Percentiles rank a stretch among this genome's conserved stretches.
Evolutionary conservation across 1,140 invertebrate species (phyloP).

Genomic region (Plectrocnemia conspersa): DNA sequence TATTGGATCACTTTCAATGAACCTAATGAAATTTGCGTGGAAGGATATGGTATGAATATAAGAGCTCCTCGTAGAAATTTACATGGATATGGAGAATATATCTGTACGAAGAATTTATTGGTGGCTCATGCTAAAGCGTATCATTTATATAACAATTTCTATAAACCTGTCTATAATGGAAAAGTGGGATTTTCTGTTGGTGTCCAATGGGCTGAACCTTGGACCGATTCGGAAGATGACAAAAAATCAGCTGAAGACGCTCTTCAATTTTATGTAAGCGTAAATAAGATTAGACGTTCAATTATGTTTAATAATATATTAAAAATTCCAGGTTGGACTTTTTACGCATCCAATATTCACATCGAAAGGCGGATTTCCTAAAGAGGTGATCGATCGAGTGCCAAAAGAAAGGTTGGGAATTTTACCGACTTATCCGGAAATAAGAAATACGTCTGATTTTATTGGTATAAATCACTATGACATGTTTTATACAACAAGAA

Average conservation of each 20-base stretch:
- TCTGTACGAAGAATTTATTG: conserved; percentile 52
- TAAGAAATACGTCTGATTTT: conserved; percentile 48
- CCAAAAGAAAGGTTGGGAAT: conserved; percentile 37
- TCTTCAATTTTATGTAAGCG: conserved; percentile 39
- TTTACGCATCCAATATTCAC: conserved; percentile 38
- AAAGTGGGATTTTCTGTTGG: conserved; percentile 52
- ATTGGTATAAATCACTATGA: conserved; percentile 39
- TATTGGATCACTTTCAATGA: conserved; percentile 52
- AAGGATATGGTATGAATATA: conserved; percentile 39
- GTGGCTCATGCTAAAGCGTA: conserved; percentile 55
- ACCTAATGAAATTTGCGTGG: conserved; percentile 40
- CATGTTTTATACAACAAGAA: conserved; percentile 4
- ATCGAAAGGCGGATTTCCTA: conserved; percentile 38
- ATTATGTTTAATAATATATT: not conserved
- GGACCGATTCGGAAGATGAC: conserved; percentile 40
- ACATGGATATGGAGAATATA: conserved; percentile 44
- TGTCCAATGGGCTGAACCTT: conserved; percentile 47
- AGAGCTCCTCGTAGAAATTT: conserved; percentile 42
- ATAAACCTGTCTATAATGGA: conserved; percentile 44
- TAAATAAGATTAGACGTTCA: not conserved
- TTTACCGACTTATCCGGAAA: conserved; percentile 36
- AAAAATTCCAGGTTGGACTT: conserved; percentile 34
- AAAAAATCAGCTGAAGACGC: conserved; percentile 44
- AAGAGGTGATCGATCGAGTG: conserved; percentile 36
- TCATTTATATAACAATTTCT: conserved; percentile 49